phyloP scores from a whole-genome alignment of 2,113 vertebrate genomes.

The Alectura lathami region DNA sequence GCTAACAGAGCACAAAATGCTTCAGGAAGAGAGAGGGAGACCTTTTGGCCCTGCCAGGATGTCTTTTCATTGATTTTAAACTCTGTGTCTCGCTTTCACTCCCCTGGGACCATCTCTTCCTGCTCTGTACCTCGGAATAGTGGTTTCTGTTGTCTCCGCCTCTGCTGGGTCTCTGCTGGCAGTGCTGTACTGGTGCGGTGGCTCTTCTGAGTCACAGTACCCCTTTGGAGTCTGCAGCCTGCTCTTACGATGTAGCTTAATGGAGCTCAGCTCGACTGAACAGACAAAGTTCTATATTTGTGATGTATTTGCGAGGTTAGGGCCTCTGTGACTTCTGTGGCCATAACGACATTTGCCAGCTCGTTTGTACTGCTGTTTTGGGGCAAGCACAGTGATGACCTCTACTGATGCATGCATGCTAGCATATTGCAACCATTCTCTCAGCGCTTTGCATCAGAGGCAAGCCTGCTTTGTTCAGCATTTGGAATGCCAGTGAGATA shows the following conservation, averaged over 20 bases:
- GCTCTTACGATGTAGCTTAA: neutral
- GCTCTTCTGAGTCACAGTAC: neutral
- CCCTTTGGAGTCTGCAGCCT: fast-evolving
- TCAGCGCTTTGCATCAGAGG: neutral
- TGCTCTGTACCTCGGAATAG: neutral
- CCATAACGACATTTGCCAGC: fast-evolving
- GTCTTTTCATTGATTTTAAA: neutral
- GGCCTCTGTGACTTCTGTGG: neutral
- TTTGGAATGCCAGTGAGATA: neutral
- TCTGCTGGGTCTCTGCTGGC: neutral
- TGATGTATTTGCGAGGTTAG: neutral
- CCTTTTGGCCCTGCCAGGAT: neutral
- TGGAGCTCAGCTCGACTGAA: fast-evolving
- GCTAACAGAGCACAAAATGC: neutral
- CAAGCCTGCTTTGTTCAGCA: neutral
- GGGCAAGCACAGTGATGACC: fast-evolving
- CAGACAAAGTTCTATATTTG: fast-evolving
- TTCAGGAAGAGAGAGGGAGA: neutral
- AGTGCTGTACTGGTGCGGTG: neutral
- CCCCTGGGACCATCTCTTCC: neutral
- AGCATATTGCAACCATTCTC: fast-evolving
- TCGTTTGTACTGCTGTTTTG: fast-evolving
- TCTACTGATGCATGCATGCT: neutral
- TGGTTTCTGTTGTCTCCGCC: neutral
- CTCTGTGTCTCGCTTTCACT: neutral